Conservation (phyloP, 1,140 invertebrate species). For the Listronotus oregonensis region DNA sequence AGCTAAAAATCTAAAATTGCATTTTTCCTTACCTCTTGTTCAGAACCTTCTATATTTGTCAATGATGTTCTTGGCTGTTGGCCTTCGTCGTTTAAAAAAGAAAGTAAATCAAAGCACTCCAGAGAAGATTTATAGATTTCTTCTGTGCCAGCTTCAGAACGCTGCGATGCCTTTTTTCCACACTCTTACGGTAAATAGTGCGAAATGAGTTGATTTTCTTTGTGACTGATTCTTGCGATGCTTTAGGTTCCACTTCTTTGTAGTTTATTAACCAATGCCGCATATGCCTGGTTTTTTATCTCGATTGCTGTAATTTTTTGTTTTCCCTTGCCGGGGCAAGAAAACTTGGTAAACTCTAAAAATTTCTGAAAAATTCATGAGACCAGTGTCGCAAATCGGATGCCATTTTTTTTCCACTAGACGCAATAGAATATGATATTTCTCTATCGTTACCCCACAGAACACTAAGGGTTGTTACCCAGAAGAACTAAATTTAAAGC, state of each 20-base stretch:
- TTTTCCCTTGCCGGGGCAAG: conserved; percentile 49
- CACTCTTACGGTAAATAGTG: conserved; percentile 30
- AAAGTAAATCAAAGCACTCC: conserved; percentile 51
- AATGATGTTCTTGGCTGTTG: no score
- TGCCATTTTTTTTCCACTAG: no score
- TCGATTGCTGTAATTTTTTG: conserved; percentile 48
- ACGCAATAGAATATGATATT: no score
- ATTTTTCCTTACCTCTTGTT: no score
- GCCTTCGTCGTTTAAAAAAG: conserved; percentile 39
- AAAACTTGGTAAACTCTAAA: conserved; percentile 21
- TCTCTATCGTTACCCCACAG: no score
- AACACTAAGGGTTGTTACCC: no score
- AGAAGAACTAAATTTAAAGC: no score
- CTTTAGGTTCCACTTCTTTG: no score
- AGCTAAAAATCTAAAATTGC: no score
- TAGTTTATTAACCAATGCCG: conserved; percentile 48
- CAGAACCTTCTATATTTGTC: no score
- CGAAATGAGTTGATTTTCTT: conserved; percentile 50
- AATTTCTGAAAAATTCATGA: conserved; percentile 19
- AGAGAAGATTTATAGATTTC: no score
- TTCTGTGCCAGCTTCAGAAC: no score
- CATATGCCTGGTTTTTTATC: conserved; percentile 42
- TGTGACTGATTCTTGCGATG: conserved; percentile 33
- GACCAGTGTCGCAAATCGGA: not conserved
- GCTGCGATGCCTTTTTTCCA: conserved; percentile 46